Evolutionary conservation across 2,113 vertebrate genomes (phyloP).

Genomic region (Phaethon lepturus): DNA sequence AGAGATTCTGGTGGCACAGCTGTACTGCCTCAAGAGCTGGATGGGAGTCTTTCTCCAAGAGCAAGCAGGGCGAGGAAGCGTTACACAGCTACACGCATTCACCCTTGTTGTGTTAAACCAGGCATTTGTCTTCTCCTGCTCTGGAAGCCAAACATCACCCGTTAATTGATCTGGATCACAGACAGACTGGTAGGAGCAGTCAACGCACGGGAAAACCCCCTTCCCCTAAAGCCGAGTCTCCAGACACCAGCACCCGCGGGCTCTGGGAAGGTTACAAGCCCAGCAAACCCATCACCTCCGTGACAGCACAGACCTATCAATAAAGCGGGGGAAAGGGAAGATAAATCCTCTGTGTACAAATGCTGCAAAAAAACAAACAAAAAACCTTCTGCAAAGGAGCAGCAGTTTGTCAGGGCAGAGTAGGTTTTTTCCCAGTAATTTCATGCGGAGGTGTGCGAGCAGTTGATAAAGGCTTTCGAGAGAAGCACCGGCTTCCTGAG

Average conservation of each 20-base stretch:
- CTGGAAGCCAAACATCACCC: not conserved
- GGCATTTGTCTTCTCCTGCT: not conserved
- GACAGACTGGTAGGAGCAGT: not conserved
- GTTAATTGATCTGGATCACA: not conserved
- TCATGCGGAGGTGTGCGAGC: not conserved
- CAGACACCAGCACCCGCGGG: rapidly evolving
- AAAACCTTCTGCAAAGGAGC: not conserved
- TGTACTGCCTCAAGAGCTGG: not conserved
- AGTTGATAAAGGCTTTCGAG: not conserved
- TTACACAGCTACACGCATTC: not conserved
- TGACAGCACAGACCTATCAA: not conserved
- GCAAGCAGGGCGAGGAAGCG: rapidly evolving
- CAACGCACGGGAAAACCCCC: rapidly evolving
- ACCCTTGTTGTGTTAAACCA: rapidly evolving
- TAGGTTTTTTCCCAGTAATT: not conserved
- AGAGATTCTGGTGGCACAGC: conserved; percentile 24
- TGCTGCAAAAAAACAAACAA: not conserved
- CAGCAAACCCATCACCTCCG: not conserved
- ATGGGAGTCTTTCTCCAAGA: not conserved
- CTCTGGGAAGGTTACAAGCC: not conserved
- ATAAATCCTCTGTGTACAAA: rapidly evolving
- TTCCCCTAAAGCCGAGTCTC: not conserved
- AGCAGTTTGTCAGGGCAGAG: not conserved
- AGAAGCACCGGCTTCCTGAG: not conserved
- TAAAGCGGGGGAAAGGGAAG: not conserved